Evolutionary conservation across 2,888 invertebrate species (phyloP).

Genomic region (Thysanoteuthis rhombus): DNA sequence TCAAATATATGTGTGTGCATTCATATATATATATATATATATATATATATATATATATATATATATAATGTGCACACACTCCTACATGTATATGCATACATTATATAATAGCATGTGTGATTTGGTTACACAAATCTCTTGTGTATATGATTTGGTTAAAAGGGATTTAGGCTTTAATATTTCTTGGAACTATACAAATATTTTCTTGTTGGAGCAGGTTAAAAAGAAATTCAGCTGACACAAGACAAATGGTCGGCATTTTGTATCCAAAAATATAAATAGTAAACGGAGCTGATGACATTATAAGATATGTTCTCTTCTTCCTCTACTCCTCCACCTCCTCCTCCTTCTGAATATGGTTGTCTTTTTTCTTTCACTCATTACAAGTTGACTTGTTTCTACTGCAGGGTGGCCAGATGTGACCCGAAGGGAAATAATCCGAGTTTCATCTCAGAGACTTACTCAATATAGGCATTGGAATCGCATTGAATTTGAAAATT

Average conservation of each 20-base stretch:
- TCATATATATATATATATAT: background rate
- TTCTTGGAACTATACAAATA: background rate
- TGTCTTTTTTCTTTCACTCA: background rate
- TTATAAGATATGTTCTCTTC: background rate
- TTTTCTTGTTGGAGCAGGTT: background rate
- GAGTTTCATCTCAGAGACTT: no score
- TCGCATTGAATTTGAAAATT: no score
- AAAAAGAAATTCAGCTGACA: background rate
- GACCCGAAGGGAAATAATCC: no score
- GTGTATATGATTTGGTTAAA: background rate
- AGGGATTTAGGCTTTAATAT: background rate
- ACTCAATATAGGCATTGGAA: no score
- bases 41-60: conserved; percentile 15
- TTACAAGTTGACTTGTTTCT: no score
- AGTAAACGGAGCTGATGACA: background rate
- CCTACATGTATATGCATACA: background rate
- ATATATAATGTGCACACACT: background rate
- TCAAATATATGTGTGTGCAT: background rate
- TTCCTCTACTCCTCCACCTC: background rate
- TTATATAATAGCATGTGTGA: background rate
- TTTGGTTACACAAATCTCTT: background rate
- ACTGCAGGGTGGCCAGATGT: no score
- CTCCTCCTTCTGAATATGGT: background rate
- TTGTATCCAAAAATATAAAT: background rate
- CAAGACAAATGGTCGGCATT: background rate